These are phyloP conservation scores for Paelopatides confundens DNA, from an alignment of 53 echinoderm and acorn worm genomes.

Conservation along the genomic window DNA sequence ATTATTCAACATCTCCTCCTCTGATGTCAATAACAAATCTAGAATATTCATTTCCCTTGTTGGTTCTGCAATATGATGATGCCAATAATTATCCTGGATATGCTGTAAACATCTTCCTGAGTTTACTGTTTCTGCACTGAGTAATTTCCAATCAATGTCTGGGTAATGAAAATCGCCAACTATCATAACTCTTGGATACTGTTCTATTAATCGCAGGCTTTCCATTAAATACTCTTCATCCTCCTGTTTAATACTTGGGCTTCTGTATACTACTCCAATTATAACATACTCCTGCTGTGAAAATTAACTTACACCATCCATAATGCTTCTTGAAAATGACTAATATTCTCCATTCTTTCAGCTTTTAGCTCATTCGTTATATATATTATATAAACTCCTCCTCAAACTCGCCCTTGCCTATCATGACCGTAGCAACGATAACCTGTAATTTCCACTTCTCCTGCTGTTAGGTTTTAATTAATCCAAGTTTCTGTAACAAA, in stretches of 20 bases:
- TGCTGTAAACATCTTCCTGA: slow-evolving; percentile 4
- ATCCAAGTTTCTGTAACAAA: slow-evolving; percentile 39
- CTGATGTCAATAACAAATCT: neutral
- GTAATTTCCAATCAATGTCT: neutral
- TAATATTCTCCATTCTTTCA: neutral
- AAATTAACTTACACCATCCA: neutral
- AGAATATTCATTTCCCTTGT: neutral
- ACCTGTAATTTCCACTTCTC: slow-evolving; percentile 10
- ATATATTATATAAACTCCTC: slow-evolving; percentile 33
- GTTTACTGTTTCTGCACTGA: neutral
- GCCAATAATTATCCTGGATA: slow-evolving; percentile 21
- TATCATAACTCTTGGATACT: neutral
- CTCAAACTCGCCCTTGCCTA: slow-evolving; percentile 9
- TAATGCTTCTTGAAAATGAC: slow-evolving; percentile 12
- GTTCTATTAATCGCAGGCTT: neutral
- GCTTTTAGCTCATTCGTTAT: neutral
- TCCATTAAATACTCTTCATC: neutral
- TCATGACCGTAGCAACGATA: neutral
- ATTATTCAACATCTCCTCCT: neutral
- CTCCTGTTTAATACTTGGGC: slow-evolving; percentile 12
- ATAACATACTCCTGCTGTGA: neutral
- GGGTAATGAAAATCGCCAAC: slow-evolving; percentile 2
- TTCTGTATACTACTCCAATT: neutral
- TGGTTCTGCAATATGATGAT: slow-evolving; percentile 2
- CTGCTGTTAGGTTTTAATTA: slow-evolving; percentile 7